Conservation (phyloP, 2,113 vertebrate genomes). For the Crocuta crocuta region DNA sequence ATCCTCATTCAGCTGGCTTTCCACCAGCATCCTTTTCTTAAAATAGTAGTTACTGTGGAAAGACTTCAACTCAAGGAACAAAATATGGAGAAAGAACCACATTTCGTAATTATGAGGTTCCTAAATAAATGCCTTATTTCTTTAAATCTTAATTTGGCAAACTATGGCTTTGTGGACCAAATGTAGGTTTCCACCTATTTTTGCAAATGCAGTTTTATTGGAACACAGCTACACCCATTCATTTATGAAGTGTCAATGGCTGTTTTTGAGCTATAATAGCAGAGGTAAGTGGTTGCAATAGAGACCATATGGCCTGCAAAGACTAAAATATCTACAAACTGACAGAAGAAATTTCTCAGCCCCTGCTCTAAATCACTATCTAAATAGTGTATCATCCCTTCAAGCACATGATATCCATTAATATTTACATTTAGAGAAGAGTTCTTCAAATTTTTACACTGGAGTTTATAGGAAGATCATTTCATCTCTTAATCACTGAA, state of each 20-base stretch:
- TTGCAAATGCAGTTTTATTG: not conserved
- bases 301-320: not conserved
- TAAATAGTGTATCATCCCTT: not conserved
- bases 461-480: not conserved
- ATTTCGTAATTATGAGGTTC: not conserved
- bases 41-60: not conserved
- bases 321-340: not conserved
- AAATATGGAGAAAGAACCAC: not conserved
- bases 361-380: not conserved
- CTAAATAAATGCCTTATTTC: not conserved
- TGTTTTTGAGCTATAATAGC: not conserved
- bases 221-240: not conserved
- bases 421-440: slow-evolving; percentile 24
- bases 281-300: not conserved
- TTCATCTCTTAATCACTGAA: not conserved
- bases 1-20: not conserved
- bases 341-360: not conserved
- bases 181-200: not conserved
- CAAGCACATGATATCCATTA: not conserved
- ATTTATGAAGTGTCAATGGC: not conserved
- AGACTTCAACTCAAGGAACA: not conserved
- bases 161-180: not conserved
- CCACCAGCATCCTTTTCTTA: not conserved
- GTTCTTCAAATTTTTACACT: not conserved
- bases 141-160: not conserved